Conservation (phyloP, 2,888 invertebrate genomes). For the Rhamnusium bicolor region DNA sequence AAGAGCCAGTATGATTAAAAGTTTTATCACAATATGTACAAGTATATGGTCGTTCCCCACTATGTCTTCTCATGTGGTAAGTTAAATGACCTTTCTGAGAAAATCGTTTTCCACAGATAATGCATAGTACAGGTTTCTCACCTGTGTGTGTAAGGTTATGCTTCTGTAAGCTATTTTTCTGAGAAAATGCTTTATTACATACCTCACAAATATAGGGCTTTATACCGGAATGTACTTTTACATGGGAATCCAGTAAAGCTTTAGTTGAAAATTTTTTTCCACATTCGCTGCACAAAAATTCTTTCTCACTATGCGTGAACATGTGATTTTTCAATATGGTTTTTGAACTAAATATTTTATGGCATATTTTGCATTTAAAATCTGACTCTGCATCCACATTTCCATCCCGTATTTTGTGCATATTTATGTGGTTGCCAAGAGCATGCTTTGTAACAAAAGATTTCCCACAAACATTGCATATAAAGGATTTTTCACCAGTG, state of each 20-base stretch:
- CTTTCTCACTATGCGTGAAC: conserved; percentile 40
- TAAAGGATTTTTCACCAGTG: conserved; percentile 47
- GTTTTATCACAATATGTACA: conserved; percentile 58
- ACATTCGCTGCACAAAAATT: conserved; percentile 46
- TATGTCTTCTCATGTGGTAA: conserved; percentile 49
- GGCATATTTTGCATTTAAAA: conserved; percentile 35
- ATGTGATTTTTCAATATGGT: conserved; percentile 38
- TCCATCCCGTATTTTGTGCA: conserved; percentile 40
- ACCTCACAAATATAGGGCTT: conserved; percentile 43
- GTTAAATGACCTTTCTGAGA: conserved; percentile 47
- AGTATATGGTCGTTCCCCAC: conserved; percentile 58
- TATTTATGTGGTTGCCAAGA: conserved; percentile 44
- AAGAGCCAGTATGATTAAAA: conserved; percentile 69
- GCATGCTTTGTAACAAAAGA: conserved; percentile 57
- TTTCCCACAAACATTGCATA: conserved; percentile 61
- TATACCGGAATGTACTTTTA: conserved; percentile 44
- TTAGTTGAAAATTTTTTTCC: conserved; percentile 44
- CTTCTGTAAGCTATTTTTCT: conserved; percentile 37
- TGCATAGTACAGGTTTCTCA: conserved; percentile 43
- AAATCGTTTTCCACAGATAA: conserved; percentile 45
- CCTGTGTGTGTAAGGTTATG: conserved; percentile 43
- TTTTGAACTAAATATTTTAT: conserved; percentile 35
- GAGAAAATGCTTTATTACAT: conserved; percentile 43
- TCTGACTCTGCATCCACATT: conserved; percentile 8
- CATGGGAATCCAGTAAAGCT: conserved; percentile 36